These are phyloP conservation scores for Peromyscus aztecus DNA, from an alignment of 2,797 vertebrate species.

Conservation along the genomic window DNA sequence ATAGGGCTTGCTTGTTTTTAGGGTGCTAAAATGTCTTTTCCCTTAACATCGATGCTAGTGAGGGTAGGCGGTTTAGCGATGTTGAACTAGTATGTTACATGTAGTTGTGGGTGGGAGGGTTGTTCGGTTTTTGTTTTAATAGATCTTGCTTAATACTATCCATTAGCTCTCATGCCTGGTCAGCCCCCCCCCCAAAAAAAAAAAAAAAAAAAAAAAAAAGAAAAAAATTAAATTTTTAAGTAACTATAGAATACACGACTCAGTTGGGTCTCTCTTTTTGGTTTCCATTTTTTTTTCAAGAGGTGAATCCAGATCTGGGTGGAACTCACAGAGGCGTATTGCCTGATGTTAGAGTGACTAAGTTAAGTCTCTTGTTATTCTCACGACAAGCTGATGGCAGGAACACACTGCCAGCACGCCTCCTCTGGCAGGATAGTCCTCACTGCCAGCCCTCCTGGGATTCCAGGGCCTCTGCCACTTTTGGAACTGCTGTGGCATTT, in stretches of 20 bases:
- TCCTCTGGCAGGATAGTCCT: not conserved
- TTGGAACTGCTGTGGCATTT: not conserved
- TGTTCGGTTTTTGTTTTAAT: conserved; percentile 77
- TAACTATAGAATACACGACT: conserved; percentile 55
- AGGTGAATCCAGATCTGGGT: not conserved
- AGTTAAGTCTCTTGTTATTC: not conserved
- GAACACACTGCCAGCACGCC: not conserved
- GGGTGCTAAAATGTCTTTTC: conserved; percentile 61
- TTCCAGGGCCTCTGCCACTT: not conserved
- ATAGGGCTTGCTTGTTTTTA: conserved; percentile 84
- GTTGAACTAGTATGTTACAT: conserved; percentile 86
- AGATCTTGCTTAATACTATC: conserved; percentile 82
- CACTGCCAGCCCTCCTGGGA: not conserved
- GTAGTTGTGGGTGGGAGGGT: conserved; percentile 83
- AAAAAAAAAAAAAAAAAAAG: not conserved
- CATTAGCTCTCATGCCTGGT: conserved; percentile 85
- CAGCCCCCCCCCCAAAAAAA: conserved; percentile 62
- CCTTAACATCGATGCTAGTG: conserved; percentile 78
- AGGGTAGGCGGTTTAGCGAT: conserved; percentile 65
- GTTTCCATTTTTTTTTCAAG: too few species aligned
- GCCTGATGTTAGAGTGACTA: not conserved
- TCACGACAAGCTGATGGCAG: too few species aligned
- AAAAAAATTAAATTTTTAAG: conserved; percentile 17
- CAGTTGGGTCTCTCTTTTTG: not conserved
- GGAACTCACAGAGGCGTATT: not conserved